phyloP scores from a whole-genome alignment of 2,888 invertebrate genomes.

The Hypolimnas misippus region DNA sequence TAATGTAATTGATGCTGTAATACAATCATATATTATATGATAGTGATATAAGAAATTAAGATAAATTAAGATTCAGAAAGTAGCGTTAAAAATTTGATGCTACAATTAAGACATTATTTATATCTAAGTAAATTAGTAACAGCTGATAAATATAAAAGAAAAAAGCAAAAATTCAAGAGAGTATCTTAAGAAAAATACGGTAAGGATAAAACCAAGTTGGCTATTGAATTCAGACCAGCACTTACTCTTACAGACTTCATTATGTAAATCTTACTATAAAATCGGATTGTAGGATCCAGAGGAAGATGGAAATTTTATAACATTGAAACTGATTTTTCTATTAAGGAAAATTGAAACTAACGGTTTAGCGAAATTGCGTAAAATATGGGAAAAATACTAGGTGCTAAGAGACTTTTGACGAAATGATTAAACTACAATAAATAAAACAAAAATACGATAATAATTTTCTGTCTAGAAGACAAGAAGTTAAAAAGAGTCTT shows the following conservation, averaged over 20 bases:
- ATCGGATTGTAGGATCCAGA: conserved; percentile 22
- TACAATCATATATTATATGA: too few relatives aligned
- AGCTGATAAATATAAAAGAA: not conserved
- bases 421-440: too few relatives aligned
- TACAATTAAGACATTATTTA: too few relatives aligned
- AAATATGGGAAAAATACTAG: too few relatives aligned
- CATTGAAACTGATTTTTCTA: conserved; percentile 18
- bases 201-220: not conserved
- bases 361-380: not conserved
- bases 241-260: conserved; percentile 24
- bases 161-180: not conserved
- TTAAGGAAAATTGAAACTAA: not conserved
- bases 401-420: too few relatives aligned
- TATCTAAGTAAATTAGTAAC: not conserved
- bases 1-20: too few relatives aligned
- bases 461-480: too few relatives aligned
- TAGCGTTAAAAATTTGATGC: too few relatives aligned
- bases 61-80: too few relatives aligned
- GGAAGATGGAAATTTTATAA: conserved; percentile 21
- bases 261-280: conserved; percentile 27
- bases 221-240: conserved; percentile 19
- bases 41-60: too few relatives aligned
- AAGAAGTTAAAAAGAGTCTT: too few relatives aligned
- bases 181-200: conserved; percentile 1
- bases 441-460: too few relatives aligned